Conservation (phyloP, 2,888 invertebrate genomes). For the Synergus japonicus region DNA sequence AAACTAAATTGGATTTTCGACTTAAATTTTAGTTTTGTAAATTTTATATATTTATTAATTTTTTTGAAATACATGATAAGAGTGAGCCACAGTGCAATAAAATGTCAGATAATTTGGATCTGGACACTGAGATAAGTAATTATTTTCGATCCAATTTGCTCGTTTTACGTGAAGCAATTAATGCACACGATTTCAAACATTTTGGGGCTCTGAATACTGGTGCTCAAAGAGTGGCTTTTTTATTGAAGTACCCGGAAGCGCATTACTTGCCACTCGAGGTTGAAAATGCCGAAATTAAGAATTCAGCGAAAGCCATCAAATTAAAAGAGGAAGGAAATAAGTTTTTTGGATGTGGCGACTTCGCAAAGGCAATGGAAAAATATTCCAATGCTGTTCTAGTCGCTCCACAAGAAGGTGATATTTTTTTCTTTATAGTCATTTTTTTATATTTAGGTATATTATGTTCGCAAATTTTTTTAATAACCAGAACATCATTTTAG, state of each 20-base stretch:
- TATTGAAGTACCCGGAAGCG: constrained; percentile 79
- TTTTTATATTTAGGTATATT: no score
- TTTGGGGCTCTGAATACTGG: constrained; percentile 83
- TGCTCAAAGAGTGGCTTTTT: constrained; percentile 83
- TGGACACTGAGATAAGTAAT: constrained; percentile 63
- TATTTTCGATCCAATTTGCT: constrained; percentile 70
- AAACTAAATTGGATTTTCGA: not conserved
- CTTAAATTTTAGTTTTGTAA: not conserved
- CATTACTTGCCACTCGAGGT: constrained; percentile 79
- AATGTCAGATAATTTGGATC: constrained; percentile 56
- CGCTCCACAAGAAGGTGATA: constrained; percentile 83
- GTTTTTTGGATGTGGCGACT: constrained; percentile 85
- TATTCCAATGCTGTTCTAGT: constrained; percentile 85
- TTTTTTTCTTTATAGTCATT: not conserved
- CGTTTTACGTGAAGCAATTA: constrained; percentile 78
- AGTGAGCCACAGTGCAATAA: constrained; percentile 31
- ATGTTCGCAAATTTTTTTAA: not conserved
- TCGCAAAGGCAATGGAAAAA: constrained; percentile 82
- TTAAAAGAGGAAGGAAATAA: constrained; percentile 86
- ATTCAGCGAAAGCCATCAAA: constrained; percentile 80
- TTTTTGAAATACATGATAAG: no score
- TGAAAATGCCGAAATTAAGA: constrained; percentile 79
- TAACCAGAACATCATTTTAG: constrained; percentile 60
- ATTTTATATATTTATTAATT: not conserved
- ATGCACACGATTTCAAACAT: constrained; percentile 81